These are phyloP conservation scores for Cyclina sinensis DNA, from an alignment of 1,140 invertebrate species.

Conservation along the genomic window DNA sequence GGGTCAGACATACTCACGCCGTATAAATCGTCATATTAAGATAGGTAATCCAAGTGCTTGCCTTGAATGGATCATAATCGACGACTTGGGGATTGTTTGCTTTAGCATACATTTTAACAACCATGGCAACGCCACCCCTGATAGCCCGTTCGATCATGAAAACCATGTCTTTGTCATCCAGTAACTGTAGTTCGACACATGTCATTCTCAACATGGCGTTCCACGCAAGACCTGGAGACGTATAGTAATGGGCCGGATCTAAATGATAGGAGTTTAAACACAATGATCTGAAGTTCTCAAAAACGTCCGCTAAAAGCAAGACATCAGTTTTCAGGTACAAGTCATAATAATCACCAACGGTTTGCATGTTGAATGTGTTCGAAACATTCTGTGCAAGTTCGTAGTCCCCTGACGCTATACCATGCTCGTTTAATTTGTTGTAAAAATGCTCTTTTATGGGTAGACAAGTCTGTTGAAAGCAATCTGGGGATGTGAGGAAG, in stretches of 20 bases:
- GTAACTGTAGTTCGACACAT: conserved; percentile 70
- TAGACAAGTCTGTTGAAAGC: conserved; percentile 3
- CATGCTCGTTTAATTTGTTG: conserved; percentile 36
- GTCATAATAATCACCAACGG: conserved; percentile 83
- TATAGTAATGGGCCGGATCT: conserved; percentile 71
- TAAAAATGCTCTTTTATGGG: conserved; percentile 60
- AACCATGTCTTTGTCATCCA: conserved; percentile 66
- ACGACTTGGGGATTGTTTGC: conserved; percentile 61
- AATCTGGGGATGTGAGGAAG: background rate
- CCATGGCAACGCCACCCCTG: conserved; percentile 72
- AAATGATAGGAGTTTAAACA: conserved; percentile 73
- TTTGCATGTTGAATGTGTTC: conserved; percentile 81
- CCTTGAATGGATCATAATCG: conserved; percentile 59
- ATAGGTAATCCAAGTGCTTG: conserved; percentile 74
- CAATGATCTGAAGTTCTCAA: conserved; percentile 86
- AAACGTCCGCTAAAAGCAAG: conserved; percentile 84
- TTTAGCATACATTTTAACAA: conserved; percentile 70
- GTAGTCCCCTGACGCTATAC: conserved; percentile 68
- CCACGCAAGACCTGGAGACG: conserved; percentile 77
- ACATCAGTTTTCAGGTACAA: conserved; percentile 60
- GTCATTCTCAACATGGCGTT: conserved; percentile 78
- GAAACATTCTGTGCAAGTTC: conserved; percentile 77
- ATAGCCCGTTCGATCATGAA: conserved; percentile 44
- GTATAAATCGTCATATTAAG: conserved; percentile 77
- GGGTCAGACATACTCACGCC: conserved; percentile 57